Conservation (phyloP, 2,797 vertebrate genomes). For the Amblyopsis hoosieri region DNA sequence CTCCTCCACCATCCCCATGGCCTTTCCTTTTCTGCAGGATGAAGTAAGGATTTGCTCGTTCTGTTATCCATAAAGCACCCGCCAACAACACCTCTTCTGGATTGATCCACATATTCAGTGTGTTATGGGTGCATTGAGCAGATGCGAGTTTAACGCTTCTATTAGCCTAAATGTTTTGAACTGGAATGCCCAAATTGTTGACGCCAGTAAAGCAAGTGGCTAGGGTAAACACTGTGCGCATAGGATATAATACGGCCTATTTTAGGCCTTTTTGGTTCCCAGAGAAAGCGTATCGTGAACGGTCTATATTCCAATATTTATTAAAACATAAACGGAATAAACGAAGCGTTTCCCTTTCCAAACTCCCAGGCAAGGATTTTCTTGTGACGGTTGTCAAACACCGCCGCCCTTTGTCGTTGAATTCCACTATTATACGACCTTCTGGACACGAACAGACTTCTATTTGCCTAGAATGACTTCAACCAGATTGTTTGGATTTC, state of each 20-base stretch:
- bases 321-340: slow-evolving; percentile 12
- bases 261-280: slow-evolving; percentile 18
- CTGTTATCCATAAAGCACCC: slow-evolving; percentile 93
- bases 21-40: slow-evolving; percentile 95
- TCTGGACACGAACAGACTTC: slow-evolving; percentile 3
- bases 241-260: background rate
- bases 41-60: slow-evolving; percentile 96
- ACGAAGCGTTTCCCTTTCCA: slow-evolving; percentile 9
- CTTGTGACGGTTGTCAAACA: slow-evolving; percentile 13
- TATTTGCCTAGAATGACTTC: background rate
- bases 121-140: slow-evolving; percentile 60
- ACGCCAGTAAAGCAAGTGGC: background rate
- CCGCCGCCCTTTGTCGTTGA: background rate
- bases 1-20: slow-evolving; percentile 90
- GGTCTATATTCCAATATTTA: background rate
- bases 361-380: slow-evolving; percentile 18
- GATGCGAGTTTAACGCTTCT: slow-evolving; percentile 2
- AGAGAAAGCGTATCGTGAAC: background rate
- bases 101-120: slow-evolving; percentile 89
- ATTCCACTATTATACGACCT: background rate
- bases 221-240: background rate
- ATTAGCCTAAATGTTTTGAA: slow-evolving; percentile 17
- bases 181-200: slow-evolving; percentile 1
- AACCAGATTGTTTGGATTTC: background rate
- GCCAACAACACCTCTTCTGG: slow-evolving; percentile 96